A percentile compares a stretch with the other conserved stretches of the same genome.
phyloP scores from a whole-genome alignment of 2,113 vertebrate genomes.

The Lepus americanus region DNA sequence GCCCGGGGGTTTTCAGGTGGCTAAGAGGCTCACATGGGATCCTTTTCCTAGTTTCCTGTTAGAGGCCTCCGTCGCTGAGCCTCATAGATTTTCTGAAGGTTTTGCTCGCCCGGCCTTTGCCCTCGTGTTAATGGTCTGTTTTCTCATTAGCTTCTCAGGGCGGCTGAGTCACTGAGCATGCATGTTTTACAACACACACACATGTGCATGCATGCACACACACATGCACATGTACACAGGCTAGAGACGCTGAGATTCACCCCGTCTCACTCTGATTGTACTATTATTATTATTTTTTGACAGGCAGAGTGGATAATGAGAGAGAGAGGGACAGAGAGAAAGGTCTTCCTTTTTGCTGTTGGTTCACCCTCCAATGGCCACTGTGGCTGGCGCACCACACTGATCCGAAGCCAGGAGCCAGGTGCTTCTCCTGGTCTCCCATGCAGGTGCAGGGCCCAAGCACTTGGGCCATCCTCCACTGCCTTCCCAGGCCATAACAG shows the following conservation, averaged over 20 bases:
- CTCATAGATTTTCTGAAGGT: neutral
- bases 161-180: rapidly evolving
- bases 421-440: too few species aligned
- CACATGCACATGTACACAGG: neutral
- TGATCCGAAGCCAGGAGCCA: too few species aligned
- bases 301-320: too few species aligned
- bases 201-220: too few species aligned
- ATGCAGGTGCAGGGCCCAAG: too few species aligned
- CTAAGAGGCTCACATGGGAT: neutral
- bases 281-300: neutral
- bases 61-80: neutral
- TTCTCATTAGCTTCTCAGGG: neutral
- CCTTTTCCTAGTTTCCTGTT: neutral
- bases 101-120: neutral
- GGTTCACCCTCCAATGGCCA: too few species aligned
- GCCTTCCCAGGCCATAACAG: too few species aligned
- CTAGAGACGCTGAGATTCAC: neutral
- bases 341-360: too few species aligned
- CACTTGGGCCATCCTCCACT: too few species aligned
- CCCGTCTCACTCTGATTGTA: neutral
- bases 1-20: neutral
- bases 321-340: too few species aligned
- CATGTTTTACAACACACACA: neutral
- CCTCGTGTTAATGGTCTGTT: neutral
- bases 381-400: too few species aligned